A percentile compares a stretch with the other conserved stretches of the same genome.
Conservation (phyloP, 1,140 invertebrate species). For the Mactra quadrangularis region DNA sequence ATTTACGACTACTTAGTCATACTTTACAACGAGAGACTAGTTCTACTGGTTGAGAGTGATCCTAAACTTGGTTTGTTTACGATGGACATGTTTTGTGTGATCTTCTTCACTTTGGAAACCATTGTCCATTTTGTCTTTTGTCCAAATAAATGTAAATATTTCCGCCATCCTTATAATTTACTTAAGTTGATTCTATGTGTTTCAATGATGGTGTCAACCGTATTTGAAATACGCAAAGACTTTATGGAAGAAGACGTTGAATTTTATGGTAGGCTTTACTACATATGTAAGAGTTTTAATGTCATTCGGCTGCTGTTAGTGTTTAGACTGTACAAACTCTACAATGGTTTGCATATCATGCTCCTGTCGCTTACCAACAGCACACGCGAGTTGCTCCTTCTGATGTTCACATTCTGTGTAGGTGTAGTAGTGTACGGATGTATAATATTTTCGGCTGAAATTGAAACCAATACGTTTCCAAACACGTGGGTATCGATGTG, state of each 20-base stretch:
- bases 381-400: constrained; percentile 98
- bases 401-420: constrained; percentile 99
- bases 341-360: constrained; percentile 48
- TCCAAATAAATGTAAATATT: constrained; percentile 81
- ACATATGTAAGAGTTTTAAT: not conserved
- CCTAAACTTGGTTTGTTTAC: constrained; percentile 59
- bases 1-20: not conserved
- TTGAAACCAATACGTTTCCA: constrained; percentile 53
- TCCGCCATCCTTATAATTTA: constrained; percentile 81
- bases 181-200: constrained; percentile 79
- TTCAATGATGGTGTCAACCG: not conserved
- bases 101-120: constrained; percentile 83
- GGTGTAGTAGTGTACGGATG: constrained; percentile 99
- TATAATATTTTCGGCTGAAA: constrained; percentile 86
- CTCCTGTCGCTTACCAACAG: constrained; percentile 84
- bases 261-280: constrained; percentile 28
- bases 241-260: constrained; percentile 78
- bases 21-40: not conserved
- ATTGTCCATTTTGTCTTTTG: constrained; percentile 78
- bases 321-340: not conserved
- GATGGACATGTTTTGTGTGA: constrained; percentile 77
- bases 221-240: constrained; percentile 65
- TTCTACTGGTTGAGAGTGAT: not conserved
- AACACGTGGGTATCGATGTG: constrained; percentile 98
- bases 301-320: constrained; percentile 11